Base-by-base conservation (phyloP, 2,888 invertebrate genomes). In the Luffia ferchaultella region DNA sequence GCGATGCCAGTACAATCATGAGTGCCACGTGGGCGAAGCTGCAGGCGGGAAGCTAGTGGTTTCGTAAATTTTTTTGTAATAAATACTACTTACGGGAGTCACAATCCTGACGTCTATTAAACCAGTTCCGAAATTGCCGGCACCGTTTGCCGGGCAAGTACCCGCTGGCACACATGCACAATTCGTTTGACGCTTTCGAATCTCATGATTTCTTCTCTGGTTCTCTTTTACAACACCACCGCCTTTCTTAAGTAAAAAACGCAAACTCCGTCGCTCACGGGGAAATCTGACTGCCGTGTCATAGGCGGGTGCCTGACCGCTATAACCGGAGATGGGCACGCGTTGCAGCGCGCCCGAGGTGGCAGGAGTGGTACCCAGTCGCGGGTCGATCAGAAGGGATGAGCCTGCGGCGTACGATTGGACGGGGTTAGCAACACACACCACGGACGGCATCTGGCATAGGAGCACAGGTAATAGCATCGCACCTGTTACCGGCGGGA, bases 71-170 rank as follows among this genome's bases (percentile, higher is more conserved):
- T 30, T 12, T 3, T 30, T 30, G 30, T 7, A 30, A 30, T n/a
- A n/a, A 9, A 19, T 5, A 45, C 42, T 43, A 68, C 79, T 80
- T 73, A 88, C 88, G 56, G 78, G 86, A 52, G 83, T 85, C 0
- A 89, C 88, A 47, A 89, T 89, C 54, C 89, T 82, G 56, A 88
- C 73, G 59, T 89, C 89, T 46, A 89, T 85, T 65, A 86, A 68
- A 16, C 88, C 88, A 52, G 80, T 83, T 18, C 88, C 88, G 58
- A 76, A 76, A 16, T 72, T 73, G 15, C 49, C 49, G 2, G 63
- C 59, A 15, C 59, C 61, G 16, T 55, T 53, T 41, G 55, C 62
- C 41, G 64, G 60, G 59, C 85, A 85, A 3, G 73, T 73, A 16
- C 83, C 75, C 20, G 69, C 54, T 1, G 73, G 54, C 1, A 80